These are phyloP conservation scores for Therioaphis trifolii DNA, from an alignment of 2,888 invertebrate genomes.

Conservation along the genomic window DNA sequence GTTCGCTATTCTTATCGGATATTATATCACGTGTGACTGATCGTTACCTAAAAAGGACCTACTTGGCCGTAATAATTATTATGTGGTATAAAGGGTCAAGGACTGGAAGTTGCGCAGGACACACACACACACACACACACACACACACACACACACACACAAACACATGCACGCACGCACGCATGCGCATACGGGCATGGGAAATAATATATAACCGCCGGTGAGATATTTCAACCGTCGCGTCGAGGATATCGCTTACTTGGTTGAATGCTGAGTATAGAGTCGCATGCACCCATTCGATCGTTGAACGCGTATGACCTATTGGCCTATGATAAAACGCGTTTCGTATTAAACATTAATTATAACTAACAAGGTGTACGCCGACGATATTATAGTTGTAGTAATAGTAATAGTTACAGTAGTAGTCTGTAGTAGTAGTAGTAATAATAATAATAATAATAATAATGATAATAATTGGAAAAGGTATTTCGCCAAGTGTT, in stretches of 20 bases:
- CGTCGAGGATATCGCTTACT: conserved; percentile 24
- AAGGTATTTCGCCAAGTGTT: conserved; percentile 36
- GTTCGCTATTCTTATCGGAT: conserved; percentile 1
- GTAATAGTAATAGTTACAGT: neutral
- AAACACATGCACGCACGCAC: too few relatives aligned
- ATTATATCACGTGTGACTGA: neutral
- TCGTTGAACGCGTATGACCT: conserved; percentile 7
- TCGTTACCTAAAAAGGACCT: conserved; percentile 58
- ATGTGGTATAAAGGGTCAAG: conserved; percentile 43
- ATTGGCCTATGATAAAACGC: conserved; percentile 30
- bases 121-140: neutral
- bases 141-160: neutral
- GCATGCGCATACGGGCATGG: neutral
- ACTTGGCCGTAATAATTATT: conserved; percentile 37
- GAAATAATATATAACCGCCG: neutral
- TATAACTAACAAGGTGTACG: conserved; percentile 16
- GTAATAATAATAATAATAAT: neutral
- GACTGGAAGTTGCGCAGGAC: conserved; percentile 7
- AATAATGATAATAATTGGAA: conserved; percentile 15
- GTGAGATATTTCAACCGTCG: conserved; percentile 17
- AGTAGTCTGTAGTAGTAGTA: neutral
- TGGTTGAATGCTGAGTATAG: neutral
- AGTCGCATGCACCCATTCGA: conserved; percentile 36
- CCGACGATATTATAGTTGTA: neutral
- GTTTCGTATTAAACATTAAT: conserved; percentile 44